A percentile compares a stretch with the other conserved stretches of the same genome.
phyloP scores from a whole-genome alignment of 2,888 invertebrate genomes.

The Boloria selene region DNA sequence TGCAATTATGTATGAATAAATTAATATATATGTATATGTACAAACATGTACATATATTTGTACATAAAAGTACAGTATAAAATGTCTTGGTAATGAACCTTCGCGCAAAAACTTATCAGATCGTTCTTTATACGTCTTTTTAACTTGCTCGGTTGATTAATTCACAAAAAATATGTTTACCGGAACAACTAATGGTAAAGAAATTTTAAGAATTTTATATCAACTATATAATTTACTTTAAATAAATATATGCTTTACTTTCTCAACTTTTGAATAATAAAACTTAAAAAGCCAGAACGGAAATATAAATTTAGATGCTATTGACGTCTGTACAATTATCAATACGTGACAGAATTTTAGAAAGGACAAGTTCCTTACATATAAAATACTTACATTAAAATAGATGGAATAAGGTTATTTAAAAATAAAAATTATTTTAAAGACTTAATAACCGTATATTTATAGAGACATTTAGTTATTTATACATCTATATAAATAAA shows the following conservation, averaged over 20 bases:
- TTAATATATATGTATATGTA: not conserved
- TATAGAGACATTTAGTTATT: too few relatives aligned
- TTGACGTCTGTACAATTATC: slow-evolving; percentile 4
- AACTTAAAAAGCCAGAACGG: slow-evolving; percentile 9
- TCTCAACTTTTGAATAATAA: not conserved
- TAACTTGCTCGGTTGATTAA: too few relatives aligned
- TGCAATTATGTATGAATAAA: slow-evolving; percentile 16
- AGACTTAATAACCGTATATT: not conserved
- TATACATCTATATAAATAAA: too few relatives aligned
- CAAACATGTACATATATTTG: not conserved
- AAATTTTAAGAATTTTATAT: too few relatives aligned
- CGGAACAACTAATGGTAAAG: too few relatives aligned
- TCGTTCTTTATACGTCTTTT: too few relatives aligned
- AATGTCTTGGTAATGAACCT: too few relatives aligned
- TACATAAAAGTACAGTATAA: too few relatives aligned
- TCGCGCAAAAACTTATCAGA: too few relatives aligned
- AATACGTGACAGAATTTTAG: slow-evolving; percentile 18
- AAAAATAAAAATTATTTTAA: not conserved
- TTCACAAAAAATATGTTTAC: too few relatives aligned
- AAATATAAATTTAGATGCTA: slow-evolving; percentile 16
- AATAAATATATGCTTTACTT: not conserved
- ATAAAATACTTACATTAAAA: slow-evolving; percentile 19
- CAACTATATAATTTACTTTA: too few relatives aligned
- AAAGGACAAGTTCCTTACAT: slow-evolving; percentile 19
- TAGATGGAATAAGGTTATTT: slow-evolving; percentile 7